phyloP scores from a whole-genome alignment of 2,113 vertebrate genomes.

The Rattus rattus region DNA sequence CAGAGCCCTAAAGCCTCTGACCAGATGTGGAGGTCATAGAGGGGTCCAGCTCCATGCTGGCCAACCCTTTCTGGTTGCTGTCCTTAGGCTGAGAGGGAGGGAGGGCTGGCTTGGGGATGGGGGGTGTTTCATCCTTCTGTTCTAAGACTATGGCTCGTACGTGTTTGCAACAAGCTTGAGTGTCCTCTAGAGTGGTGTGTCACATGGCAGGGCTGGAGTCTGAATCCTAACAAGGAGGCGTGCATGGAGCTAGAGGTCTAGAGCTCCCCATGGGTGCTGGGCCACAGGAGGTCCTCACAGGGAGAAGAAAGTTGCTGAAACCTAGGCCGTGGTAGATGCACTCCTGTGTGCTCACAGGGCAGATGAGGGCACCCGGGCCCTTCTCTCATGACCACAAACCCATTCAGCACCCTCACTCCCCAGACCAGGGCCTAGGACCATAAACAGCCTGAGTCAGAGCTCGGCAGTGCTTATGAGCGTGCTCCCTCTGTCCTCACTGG shows the following conservation, averaged over 20 bases:
- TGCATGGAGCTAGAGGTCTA: neutral
- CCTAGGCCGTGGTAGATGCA: neutral
- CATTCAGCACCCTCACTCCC: neutral
- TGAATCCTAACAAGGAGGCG: neutral
- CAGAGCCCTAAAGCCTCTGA: conserved; percentile 38
- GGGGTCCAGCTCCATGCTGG: conserved; percentile 11
- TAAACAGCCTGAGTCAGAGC: conserved; percentile 83
- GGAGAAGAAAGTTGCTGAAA: neutral
- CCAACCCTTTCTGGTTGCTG: conserved; percentile 37
- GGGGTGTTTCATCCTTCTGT: conserved; percentile 62
- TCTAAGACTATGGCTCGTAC: conserved; percentile 62
- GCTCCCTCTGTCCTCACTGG: conserved; percentile 74
- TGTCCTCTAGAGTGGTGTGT: conserved; percentile 56
- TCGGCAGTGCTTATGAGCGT: conserved; percentile 70
- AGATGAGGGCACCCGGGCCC: conserved; percentile 36
- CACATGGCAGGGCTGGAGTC: neutral
- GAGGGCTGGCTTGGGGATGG: neutral
- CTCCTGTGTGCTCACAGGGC: neutral
- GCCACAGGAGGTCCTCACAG: neutral
- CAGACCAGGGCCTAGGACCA: conserved; percentile 44
- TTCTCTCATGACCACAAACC: conserved; percentile 3
- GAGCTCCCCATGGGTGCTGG: neutral
- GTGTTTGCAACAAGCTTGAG: conserved; percentile 56
- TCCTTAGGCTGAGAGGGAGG: conserved; percentile 20
- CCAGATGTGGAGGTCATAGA: conserved; percentile 76